Evolutionary conservation across 2,113 vertebrate species (phyloP), one percentile per base, ranked within the genome.

Genomic region (Tenebrosternarchus preto): DNA sequence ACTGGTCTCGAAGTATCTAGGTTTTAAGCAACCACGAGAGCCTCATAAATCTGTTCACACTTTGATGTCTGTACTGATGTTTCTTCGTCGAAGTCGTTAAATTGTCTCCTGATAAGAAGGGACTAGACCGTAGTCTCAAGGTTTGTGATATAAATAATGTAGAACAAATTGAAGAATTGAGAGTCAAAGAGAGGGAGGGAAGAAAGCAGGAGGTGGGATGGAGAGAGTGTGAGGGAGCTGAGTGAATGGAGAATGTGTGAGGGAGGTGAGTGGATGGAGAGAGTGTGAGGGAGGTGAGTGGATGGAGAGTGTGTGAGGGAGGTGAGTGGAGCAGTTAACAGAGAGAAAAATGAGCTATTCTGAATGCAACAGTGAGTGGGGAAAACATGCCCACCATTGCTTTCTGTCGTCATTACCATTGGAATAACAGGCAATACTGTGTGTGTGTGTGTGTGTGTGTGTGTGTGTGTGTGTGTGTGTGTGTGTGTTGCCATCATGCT

Each of bases 331-430:
- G 76, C 69, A 66, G 16, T 20, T 20, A 25, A 46, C 39, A 78
- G 39, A 22, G 36, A n/a, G n/a, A n/a, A n/a, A n/a, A n/a, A n/a
- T 33, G 8, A 36, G 59, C 19, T 61, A 64, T 63, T 71, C 64
- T 53, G 75, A 56, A 64, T 73, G 61, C 24, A 36, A 74, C 20
- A 59, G 55, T 74, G 75, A 78, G 84, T 85, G 84, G 89, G 88
- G 86, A 88, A 89, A 91, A 80, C 86, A 77, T 87, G 89, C 88
- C 90, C 90, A 90, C 90, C 89, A 85, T 85, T 83, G 80, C 84
- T 80, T 80, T 91, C 85, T 82, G 81, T 90, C 89, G 90, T 92
- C 89, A 92, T 81, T 16, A 83, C 83, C 89, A 84, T 81, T 87
- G 12, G 43, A 50, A 88, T 91, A 89, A 90, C 88, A 89, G 88